Evolutionary conservation across 2,797 vertebrate species (phyloP), one percentile per base, ranked within the genome.

Genomic region (Melanotaenia parkinsoni): DNA sequence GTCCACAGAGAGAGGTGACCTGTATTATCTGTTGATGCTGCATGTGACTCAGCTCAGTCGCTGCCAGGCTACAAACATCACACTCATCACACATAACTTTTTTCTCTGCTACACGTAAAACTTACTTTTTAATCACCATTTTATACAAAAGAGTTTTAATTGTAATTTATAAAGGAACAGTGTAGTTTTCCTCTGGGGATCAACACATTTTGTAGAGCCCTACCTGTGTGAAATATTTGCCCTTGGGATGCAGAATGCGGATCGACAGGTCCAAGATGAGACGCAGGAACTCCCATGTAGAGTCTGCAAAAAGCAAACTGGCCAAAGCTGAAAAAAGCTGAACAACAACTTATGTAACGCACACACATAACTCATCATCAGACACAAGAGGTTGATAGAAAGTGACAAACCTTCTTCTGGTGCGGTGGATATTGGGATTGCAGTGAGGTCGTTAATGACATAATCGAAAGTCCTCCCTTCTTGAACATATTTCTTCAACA

Each of bases 171-270:
- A 13, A 13, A 28, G 11, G 5, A 54, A 54, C 22, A 54, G 24
- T 54, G 11, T 28, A n/a, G 20, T n/a, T n/a, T 47, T 47, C 45
- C 45, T 47, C 20, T n/a, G 1, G 6, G 16, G 45, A 47, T n/a
- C 2, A n/a, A 47, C 3, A n/a, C 7, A 47, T 33, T 33, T 33
- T 33, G 32, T 33, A 33, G 40, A 2, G 6, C 69, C 91, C 86
- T 84, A 99, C 98, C 96, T 99, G 98, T 84, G 98, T 98, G 82
- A 98, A 98, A 79, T 99, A 99, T 76, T 98, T 99, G 64, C 98
- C 98, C 84, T 94, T 93, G 54, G 96, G 95, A 81, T 97, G 96
- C 89, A 99, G 89, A 72, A 99, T 96, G 90, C 96, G 96, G 86
- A 99, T 96, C 9, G 97, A 98, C 83, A 99, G 95, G 87, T 99